A percentile compares a stretch with the other conserved stretches of the same genome.
Conservation (phyloP, 2,797 vertebrate genomes). For the Falco rusticolus region DNA sequence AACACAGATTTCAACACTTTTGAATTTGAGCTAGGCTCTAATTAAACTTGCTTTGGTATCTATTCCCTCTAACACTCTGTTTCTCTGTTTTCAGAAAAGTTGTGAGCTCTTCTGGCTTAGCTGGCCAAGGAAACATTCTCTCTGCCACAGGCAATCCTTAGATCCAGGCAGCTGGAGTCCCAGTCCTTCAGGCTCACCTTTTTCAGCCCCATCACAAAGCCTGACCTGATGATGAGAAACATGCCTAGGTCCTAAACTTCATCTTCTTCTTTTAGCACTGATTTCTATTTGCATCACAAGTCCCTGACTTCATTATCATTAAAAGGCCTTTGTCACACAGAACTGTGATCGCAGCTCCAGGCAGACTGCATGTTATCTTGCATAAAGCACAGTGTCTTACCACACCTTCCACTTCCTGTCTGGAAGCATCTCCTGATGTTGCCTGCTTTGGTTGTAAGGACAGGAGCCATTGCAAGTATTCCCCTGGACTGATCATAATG, state of each 20-base stretch:
- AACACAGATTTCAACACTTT: not conserved
- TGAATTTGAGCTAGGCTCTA: not conserved
- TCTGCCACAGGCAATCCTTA: not conserved
- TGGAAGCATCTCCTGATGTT: not conserved
- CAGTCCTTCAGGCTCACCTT: not conserved
- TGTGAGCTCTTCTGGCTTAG: not conserved
- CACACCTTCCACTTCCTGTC: not conserved
- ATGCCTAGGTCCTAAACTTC: not conserved
- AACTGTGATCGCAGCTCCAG: constrained; percentile 40
- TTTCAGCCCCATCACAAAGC: not conserved
- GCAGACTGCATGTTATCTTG: constrained; percentile 9
- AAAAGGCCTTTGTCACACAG: not conserved
- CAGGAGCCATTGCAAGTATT: not conserved
- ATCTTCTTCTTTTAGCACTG: not conserved
- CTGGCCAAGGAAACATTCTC: not conserved
- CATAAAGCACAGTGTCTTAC: not conserved
- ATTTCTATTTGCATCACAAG: not conserved
- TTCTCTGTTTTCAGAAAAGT: not conserved
- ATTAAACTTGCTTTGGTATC: not conserved
- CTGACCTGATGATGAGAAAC: not conserved
- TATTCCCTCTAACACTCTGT: not conserved
- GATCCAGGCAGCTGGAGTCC: not conserved
- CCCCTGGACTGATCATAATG: not conserved
- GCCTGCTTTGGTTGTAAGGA: not conserved
- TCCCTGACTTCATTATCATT: not conserved